Conservation (phyloP, 2,888 invertebrate genomes). For the Entomobrya multifasciata region DNA sequence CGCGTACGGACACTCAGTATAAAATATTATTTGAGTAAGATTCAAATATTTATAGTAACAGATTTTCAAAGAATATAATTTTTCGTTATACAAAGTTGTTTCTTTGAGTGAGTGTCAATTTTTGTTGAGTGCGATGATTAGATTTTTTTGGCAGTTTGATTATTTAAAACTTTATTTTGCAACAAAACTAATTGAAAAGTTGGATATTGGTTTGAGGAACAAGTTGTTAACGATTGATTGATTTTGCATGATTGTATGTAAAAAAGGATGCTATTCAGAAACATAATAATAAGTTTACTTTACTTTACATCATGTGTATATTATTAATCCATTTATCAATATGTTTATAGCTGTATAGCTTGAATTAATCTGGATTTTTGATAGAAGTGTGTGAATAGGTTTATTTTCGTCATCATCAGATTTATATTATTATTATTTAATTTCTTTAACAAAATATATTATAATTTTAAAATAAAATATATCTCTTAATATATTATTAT, state of each 20-base stretch:
- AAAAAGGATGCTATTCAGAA: conserved; percentile 61
- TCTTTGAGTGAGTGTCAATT: no score
- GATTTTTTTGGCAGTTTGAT: not conserved
- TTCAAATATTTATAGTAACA: no score
- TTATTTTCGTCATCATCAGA: conserved; percentile 47
- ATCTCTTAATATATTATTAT: conserved; percentile 8
- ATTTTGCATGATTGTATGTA: conserved; percentile 1
- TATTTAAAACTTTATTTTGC: conserved; percentile 49
- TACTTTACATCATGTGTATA: not conserved
- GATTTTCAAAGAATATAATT: no score
- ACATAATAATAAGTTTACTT: conserved; percentile 22
- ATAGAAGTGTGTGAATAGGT: conserved; percentile 35
- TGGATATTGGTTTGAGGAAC: conserved; percentile 1
- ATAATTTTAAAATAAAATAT: not conserved
- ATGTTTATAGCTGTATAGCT: not conserved
- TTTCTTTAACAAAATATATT: conserved; percentile 43
- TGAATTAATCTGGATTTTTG: conserved; percentile 40
- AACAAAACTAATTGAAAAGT: not conserved
- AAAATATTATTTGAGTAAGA: no score
- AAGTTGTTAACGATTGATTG: conserved; percentile 4
- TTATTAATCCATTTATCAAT: not conserved
- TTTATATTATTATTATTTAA: conserved; percentile 24
- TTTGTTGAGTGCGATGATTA: conserved; percentile 16
- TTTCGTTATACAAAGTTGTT: no score
- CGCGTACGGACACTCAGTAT: no score